These are phyloP conservation scores for Beris morrisii DNA, from an alignment of 2,888 invertebrate species.

Conservation along the genomic window DNA sequence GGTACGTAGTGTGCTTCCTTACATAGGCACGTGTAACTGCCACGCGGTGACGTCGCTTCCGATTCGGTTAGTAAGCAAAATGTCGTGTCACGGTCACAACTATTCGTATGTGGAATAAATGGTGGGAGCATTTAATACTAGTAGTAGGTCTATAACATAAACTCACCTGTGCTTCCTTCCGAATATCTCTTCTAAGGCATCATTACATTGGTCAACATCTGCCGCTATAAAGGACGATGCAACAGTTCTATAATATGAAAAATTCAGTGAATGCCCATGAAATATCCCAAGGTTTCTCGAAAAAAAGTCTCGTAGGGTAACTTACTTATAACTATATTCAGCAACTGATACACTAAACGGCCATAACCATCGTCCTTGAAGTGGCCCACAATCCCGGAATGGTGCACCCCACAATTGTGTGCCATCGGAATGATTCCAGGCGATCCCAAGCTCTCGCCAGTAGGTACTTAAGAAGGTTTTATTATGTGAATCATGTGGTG, in stretches of 20 bases:
- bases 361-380: conserved; percentile 56
- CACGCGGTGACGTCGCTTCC: conserved; percentile 50
- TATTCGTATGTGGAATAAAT: conserved; percentile 36
- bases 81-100: conserved; percentile 57
- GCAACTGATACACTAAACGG: conserved; percentile 56
- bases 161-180: conserved; percentile 64
- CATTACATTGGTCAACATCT: conserved; percentile 73
- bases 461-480: conserved; percentile 54
- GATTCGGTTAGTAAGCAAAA: conserved; percentile 55
- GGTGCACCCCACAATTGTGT: conserved; percentile 56
- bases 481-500: conserved; percentile 52
- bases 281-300: neutral
- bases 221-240: conserved; percentile 64
- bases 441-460: conserved; percentile 55
- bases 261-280: no score
- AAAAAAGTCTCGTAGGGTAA: conserved; percentile 29
- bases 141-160: neutral
- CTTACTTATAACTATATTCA: conserved; percentile 54
- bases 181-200: conserved; percentile 67
- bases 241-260: conserved; percentile 57
- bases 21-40: conserved; percentile 66
- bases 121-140: neutral
- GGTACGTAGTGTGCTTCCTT: conserved; percentile 64
- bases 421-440: conserved; percentile 56
- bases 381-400: conserved; percentile 54